Evolutionary conservation across 2,888 invertebrate genomes (phyloP), one percentile per base, ranked within the genome.

Genomic region (Drosophila dives): DNA sequence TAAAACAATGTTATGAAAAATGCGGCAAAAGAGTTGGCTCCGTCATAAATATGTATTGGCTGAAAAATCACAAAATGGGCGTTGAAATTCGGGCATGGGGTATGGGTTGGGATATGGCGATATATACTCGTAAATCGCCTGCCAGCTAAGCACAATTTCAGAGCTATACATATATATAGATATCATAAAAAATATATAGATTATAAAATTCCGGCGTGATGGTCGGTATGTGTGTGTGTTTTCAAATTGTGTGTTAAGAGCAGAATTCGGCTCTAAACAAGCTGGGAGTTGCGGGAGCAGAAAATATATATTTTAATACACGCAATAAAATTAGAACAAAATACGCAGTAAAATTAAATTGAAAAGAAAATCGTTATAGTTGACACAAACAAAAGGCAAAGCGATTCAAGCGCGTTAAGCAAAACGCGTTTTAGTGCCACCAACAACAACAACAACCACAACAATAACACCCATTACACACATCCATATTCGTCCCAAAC

Each of bases 341-440:
- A 87, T 88, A 80, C 80, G 81, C 80, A 80, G 77, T 89, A 90
- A 90, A 89, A 89, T 77, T 82, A 90, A 88, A 87, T 89, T 85
- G 87, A 89, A 88, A 87, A 87, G 89, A 88, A 90, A 88, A 87
- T 87, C 86, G 88, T 83, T 86, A 90, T 88, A 81, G 86, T 72
- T 84, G 74, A 80, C 78, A 73, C 66, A 72, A 72, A 68, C 61
- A 77, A 72, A 75, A 61, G 59, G 51, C 67, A 81, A 90, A 88
- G 51, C 83, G 80, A 82, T 88, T 62, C 71, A 50, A 86, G 69
- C 83, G 90, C 84, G 84, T 84, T 84, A 90, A 90, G 86, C 90
- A 86, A 79, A 82, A 83, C 85, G 90, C 89, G 83, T 75, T 84
- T 84, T 82, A 84, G 72, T 85, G 89, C 74, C 81, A 26, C 54